Percentiles rank a stretch among this genome's conserved stretches.
Conservation (phyloP, 2,888 invertebrate species). For the Chloroclystis v-ata region DNA sequence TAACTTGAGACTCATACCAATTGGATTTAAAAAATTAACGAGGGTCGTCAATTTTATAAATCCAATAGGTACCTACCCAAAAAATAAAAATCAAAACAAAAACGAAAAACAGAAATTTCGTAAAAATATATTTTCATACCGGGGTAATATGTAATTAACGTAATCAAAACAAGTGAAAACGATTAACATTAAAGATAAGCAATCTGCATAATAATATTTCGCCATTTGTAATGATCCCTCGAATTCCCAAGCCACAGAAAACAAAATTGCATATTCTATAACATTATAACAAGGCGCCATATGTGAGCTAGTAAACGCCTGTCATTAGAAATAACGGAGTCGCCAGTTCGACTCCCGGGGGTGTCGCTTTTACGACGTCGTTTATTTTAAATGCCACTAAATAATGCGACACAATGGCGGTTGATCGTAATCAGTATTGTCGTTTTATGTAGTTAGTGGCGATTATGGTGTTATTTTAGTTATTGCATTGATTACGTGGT, state of each 20-base stretch:
- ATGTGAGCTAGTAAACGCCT: conserved; percentile 59
- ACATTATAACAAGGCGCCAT: conserved; percentile 46
- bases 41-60: no score
- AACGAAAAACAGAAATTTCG: no score
- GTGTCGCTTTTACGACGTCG: conserved; percentile 56
- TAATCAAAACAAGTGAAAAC: no score
- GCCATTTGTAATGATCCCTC: neutral
- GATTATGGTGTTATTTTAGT: neutral
- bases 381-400: conserved; percentile 65
- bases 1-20: no score
- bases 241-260: conserved; percentile 18
- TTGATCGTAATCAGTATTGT: conserved; percentile 24
- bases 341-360: conserved; percentile 44
- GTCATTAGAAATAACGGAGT: conserved; percentile 49
- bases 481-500: neutral
- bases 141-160: no score
- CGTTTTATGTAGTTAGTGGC: neutral
- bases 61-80: no score
- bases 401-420: conserved; percentile 45
- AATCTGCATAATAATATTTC: no score
- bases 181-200: no score
- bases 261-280: conserved; percentile 41
- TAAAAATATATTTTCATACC: no score
- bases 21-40: no score
- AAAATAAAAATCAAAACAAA: no score